phyloP scores from a whole-genome alignment of 2,888 invertebrate genomes.

The Meiosimyza decipiens region DNA sequence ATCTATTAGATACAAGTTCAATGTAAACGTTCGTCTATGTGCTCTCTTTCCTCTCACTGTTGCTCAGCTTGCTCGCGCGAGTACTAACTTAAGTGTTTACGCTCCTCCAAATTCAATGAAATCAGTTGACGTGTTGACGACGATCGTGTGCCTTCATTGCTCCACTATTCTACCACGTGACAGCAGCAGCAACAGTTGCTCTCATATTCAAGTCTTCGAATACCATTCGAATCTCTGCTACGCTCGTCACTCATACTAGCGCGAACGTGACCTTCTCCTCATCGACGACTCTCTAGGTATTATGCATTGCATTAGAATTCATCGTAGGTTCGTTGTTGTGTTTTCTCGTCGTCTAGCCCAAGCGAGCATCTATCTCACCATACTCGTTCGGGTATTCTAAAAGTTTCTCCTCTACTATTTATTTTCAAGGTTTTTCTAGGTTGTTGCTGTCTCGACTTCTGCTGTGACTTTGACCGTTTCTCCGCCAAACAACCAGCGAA shows the following conservation, averaged over 20 bases:
- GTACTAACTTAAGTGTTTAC: too few species aligned
- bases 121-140: too few species aligned
- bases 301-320: conserved; percentile 22
- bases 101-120: too few species aligned
- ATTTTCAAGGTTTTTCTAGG: conserved; percentile 33
- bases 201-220: too few species aligned
- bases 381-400: conserved; percentile 3
- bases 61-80: neutral
- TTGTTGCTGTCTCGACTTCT: conserved; percentile 28
- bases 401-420: conserved; percentile 15
- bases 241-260: too few species aligned
- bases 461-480: conserved; percentile 17
- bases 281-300: neutral
- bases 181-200: too few species aligned
- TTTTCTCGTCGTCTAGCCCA: neutral
- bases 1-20: too few species aligned
- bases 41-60: neutral
- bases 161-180: too few species aligned
- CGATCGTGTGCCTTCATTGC: too few species aligned
- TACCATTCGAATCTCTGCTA: too few species aligned
- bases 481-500: conserved; percentile 39
- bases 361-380: neutral
- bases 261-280: too few species aligned
- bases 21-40: too few species aligned
- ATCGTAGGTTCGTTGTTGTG: neutral